A percentile compares a stretch with the other conserved stretches of the same genome.
phyloP scores from a whole-genome alignment of 2,113 vertebrate genomes.

The Anhinga anhinga region DNA sequence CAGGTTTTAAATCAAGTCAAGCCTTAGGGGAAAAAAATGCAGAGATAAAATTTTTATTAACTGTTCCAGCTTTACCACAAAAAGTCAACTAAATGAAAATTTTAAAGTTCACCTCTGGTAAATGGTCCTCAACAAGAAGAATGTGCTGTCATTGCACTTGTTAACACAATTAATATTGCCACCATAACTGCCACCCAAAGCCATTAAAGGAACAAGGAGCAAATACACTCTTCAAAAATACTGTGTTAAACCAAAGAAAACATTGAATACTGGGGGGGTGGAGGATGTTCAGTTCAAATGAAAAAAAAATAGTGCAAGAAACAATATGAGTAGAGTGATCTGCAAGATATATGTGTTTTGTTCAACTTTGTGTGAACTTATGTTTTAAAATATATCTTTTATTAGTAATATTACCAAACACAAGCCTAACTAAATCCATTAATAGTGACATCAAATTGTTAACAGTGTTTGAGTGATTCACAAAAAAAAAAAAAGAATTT shows the following conservation, averaged over 20 bases:
- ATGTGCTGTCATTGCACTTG: neutral
- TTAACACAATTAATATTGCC: neutral
- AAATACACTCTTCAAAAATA: neutral
- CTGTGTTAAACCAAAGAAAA: neutral
- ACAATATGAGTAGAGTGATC: neutral
- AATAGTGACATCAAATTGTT: neutral
- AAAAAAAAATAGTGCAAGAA: neutral
- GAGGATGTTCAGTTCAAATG: neutral
- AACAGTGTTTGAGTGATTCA: neutral
- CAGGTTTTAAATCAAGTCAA: conserved; percentile 33
- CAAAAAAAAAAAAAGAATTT: neutral
- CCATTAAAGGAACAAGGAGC: neutral
- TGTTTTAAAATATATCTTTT: neutral
- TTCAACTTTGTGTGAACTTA: neutral
- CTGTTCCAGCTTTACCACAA: neutral
- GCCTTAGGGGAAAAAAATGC: neutral
- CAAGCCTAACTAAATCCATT: neutral
- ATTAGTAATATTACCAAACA: neutral
- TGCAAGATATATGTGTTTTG: neutral
- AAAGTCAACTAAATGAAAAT: conserved; percentile 14
- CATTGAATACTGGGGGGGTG: neutral
- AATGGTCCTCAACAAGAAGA: neutral
- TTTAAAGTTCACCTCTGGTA: neutral
- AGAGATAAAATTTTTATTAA: conserved; percentile 30
- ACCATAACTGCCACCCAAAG: neutral